Evolutionary conservation across 2,888 invertebrate genomes (phyloP), one percentile per base, ranked within the genome.

Genomic region (Apotomis turbidana): DNA sequence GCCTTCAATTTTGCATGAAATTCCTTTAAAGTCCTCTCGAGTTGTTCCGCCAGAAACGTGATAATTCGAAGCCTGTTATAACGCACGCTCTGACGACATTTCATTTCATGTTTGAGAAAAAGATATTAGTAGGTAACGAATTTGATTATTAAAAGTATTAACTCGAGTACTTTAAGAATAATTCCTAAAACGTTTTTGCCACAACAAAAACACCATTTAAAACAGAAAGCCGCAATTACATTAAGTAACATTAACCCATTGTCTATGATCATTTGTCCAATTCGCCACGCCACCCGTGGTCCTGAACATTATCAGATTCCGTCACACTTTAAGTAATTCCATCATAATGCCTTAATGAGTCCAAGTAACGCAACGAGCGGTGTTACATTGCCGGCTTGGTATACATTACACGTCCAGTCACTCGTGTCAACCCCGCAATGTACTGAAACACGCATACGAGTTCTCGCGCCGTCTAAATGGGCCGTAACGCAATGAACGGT

Each of bases 241-340:
- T 44, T 68, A 72, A 68, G 68, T 72, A 63, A 68, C 72, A 68
- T 72, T 68, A 72, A 68, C 62, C 67, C 71, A 68, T 55, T 71
- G 71, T 72, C 71, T 63, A 68, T 62, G 62, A 72, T 68, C 72
- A 72, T 72, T 72, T 72, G 68, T 72, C 68, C 68, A 44, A 72
- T 72, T 68, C 62, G 72, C 72, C 54, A 74, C 66, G 71, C 71
- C 59, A 70, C 64, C 58, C 60, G 60, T 46, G 52, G 61, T 78
- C 80, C 80, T 80, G 80, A 83, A 85, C 85, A 88, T 89, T 90
- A 91, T 91, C 89, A 87, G 89, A 90, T 91, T 90, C 84, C 86
- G 91, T 91, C 91, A 91, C 91, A 91, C 89, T 90, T 87, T 83
- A 79, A 80, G 85, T 88, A 88, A 89, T 88, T 89, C 83, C 80